A percentile compares a stretch with the other conserved stretches of the same genome.
Conservation (phyloP, 2,113 vertebrate species). For the Ceratotherium simum region DNA sequence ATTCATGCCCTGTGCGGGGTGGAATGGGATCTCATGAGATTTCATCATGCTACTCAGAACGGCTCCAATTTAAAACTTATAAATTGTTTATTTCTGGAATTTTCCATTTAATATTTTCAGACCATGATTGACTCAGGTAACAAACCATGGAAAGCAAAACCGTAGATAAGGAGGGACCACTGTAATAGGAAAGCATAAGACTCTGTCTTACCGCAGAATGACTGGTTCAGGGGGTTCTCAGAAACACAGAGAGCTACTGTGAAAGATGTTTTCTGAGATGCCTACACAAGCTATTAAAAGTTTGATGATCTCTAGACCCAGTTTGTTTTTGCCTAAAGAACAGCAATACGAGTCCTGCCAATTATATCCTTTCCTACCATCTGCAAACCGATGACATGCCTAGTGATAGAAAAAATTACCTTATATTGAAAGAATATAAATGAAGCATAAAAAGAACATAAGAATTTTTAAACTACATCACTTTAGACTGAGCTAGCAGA, state of each 20-base stretch:
- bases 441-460: neutral
- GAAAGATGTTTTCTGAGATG: conserved; percentile 26
- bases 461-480: neutral
- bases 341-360: neutral
- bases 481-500: neutral
- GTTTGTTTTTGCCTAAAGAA: conserved; percentile 40
- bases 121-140: too few species aligned
- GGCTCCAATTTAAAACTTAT: too few species aligned
- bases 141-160: too few species aligned
- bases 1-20: too few species aligned
- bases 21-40: too few species aligned
- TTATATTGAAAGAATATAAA: neutral
- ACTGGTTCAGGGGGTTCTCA: neutral
- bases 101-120: too few species aligned
- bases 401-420: neutral
- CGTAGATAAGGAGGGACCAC: too few species aligned
- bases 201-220: neutral
- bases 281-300: neutral
- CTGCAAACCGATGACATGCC: neutral
- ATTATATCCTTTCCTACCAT: neutral
- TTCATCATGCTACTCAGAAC: too few species aligned
- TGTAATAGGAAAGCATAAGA: neutral
- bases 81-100: too few species aligned
- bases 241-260: neutral
- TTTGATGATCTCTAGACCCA: neutral